These are phyloP conservation scores for Biston stratarius DNA, from an alignment of 2,888 invertebrate species.

Conservation along the genomic window DNA sequence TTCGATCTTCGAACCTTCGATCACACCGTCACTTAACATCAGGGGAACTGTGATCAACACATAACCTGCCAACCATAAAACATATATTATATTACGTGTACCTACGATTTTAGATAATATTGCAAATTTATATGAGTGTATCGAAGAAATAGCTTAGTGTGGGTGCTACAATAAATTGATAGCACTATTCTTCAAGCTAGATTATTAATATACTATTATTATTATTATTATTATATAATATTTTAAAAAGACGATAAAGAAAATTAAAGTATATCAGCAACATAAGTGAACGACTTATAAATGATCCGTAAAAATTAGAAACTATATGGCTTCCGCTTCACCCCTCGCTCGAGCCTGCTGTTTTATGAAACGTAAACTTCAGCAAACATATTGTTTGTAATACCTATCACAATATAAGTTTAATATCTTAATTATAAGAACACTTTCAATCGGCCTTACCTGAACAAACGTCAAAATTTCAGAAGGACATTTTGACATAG, in stretches of 20 bases:
- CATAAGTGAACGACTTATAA: slow-evolving; percentile 31
- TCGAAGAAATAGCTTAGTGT: too few species aligned
- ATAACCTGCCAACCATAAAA: too few species aligned
- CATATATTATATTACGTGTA: too few species aligned
- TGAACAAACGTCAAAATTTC: slow-evolving; percentile 68
- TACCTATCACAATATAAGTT: slow-evolving; percentile 11
- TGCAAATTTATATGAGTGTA: too few species aligned
- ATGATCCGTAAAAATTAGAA: slow-evolving; percentile 35
- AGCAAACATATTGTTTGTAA: slow-evolving; percentile 5
- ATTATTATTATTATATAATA: neutral
- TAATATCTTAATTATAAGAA: slow-evolving; percentile 26
- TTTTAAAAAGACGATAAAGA: neutral
- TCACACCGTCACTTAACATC: too few species aligned
- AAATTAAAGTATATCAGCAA: neutral
- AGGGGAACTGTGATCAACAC: too few species aligned
- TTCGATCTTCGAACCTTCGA: too few species aligned
- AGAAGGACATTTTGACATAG: slow-evolving; percentile 67
- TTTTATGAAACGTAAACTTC: slow-evolving; percentile 19
- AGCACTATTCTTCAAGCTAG: too few species aligned
- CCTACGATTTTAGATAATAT: too few species aligned
- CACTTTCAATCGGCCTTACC: slow-evolving; percentile 60
- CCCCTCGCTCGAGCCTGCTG: slow-evolving; percentile 8
- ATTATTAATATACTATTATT: too few species aligned
- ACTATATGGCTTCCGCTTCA: slow-evolving; percentile 32
- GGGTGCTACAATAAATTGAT: too few species aligned